Evolutionary conservation across 2,797 vertebrate species (phyloP).

Genomic region (Siniperca obscura): DNA sequence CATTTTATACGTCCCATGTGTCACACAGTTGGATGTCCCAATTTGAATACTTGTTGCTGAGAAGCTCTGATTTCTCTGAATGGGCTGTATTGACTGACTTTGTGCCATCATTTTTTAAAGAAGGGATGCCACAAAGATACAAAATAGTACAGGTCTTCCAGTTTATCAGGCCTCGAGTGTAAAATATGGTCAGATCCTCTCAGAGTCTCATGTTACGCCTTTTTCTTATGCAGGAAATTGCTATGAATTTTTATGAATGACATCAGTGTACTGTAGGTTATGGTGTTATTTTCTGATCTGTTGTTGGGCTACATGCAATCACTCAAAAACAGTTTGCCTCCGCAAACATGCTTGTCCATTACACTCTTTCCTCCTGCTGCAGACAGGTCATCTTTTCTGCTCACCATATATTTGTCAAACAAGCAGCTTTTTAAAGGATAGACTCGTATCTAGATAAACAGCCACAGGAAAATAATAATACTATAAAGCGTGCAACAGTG

Average conservation of each 20-base stretch:
- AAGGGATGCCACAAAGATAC: neutral
- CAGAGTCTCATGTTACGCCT: neutral
- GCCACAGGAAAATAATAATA: neutral
- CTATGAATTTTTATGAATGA: neutral
- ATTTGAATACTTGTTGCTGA: neutral
- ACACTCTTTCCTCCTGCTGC: neutral
- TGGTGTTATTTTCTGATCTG: neutral
- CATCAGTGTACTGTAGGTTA: neutral
- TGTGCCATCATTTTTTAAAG: slow-evolving; percentile 5
- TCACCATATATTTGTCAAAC: neutral
- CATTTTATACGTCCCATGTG: neutral
- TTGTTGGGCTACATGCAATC: neutral
- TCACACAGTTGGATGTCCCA: neutral
- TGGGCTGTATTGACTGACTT: neutral
- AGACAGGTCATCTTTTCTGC: neutral
- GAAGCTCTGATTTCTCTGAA: slow-evolving; percentile 20
- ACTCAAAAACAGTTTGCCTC: neutral
- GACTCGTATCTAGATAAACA: neutral
- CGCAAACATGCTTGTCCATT: neutral
- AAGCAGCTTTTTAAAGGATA: neutral
- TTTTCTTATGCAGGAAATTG: slow-evolving; percentile 7
- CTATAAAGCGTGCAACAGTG: neutral
- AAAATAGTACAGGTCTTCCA: slow-evolving; percentile 12
- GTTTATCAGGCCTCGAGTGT: neutral
- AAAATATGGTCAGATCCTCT: neutral